Base-by-base conservation (phyloP, 1,140 invertebrate genomes). In the Cephus cinctus region DNA sequence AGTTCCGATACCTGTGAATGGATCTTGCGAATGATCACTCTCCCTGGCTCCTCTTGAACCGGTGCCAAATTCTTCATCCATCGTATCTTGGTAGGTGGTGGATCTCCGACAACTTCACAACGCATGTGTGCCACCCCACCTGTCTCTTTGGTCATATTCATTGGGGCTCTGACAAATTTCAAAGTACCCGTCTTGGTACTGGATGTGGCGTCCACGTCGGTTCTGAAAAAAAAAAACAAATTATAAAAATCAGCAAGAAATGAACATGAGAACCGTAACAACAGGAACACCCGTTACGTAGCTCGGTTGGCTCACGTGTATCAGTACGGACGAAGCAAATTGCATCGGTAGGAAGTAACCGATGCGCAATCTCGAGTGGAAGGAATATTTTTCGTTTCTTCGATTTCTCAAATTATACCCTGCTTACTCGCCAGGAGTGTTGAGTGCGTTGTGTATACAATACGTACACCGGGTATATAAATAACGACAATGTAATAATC, bases 31-130 rank as follows among this genome's bases (percentile, higher is more conserved):
- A 80, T 73, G 19, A 73, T 77, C 18, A 85, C 69, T 23, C 83
- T 72, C 0, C 76, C 70, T 14, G 76, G 71, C 43, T 78, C 75
- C 30, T 78, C 70, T 20, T 71, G 64, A 2, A 89, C 61, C 0
- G 79, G 83, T 1, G 80, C 81, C 56, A 82, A 80, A 61, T 89
- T 86, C 63, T 85, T 85, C 55, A 76, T 83, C 88, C 88, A 91
- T 14, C 66, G 70, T 51, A 89, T 81, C 41, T 75, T 77, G 0
- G 60, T 73, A n/a, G 82, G 79, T 3, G 80, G 73, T 0, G 81
- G 73, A 27, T 84, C 83, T 16, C 79, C 74, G n/a, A 85, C 81
- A 5, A 86, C 86, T 61, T 88, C 86, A 62, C 88, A 90, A 27
- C 78, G 64, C 52, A 90, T 74, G 45, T 80, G 78, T 2, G 85